Percentiles rank a stretch among this genome's conserved stretches.
phyloP scores from a whole-genome alignment of 2,888 invertebrate species.

The Troglohyphantes excavatus region DNA sequence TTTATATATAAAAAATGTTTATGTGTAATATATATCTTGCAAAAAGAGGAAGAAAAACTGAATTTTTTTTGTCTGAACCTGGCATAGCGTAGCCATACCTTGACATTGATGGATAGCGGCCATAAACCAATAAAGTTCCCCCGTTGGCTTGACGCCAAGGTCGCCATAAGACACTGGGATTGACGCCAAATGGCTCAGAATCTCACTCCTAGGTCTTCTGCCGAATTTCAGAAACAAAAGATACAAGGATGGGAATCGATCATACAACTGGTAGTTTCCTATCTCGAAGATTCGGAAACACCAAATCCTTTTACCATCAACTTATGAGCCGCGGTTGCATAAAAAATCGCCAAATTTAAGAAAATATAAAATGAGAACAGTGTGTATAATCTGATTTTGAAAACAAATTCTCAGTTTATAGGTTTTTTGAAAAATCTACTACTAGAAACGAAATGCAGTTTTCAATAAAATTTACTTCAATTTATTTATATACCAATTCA shows the following conservation, averaged over 20 bases:
- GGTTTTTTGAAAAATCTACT: too few relatives aligned
- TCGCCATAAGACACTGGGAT: constrained; percentile 70
- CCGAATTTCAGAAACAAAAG: constrained; percentile 32
- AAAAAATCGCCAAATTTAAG: too few relatives aligned
- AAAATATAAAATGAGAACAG: too few relatives aligned
- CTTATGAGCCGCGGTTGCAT: too few relatives aligned
- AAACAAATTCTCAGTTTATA: too few relatives aligned
- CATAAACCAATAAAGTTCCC: constrained; percentile 78
- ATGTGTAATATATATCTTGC: constrained; percentile 77
- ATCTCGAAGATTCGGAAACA: not conserved
- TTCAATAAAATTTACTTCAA: too few relatives aligned
- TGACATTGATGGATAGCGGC: constrained; percentile 77
- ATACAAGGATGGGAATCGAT: constrained; percentile 41
- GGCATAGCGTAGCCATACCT: constrained; percentile 69
- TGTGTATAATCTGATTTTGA: too few relatives aligned
- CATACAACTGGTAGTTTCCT: constrained; percentile 24
- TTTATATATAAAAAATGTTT: constrained; percentile 71
- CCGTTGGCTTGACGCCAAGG: constrained; percentile 73
- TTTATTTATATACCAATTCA: too few relatives aligned
- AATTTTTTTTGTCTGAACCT: constrained; percentile 65
- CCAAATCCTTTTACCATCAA: too few relatives aligned
- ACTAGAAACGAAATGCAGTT: too few relatives aligned
- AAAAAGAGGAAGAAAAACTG: constrained; percentile 25
- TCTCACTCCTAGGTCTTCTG: constrained; percentile 48
- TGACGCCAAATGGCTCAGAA: constrained; percentile 75